phyloP scores from a whole-genome alignment of 2,797 vertebrate species.

The Rhinichthys osculus region DNA sequence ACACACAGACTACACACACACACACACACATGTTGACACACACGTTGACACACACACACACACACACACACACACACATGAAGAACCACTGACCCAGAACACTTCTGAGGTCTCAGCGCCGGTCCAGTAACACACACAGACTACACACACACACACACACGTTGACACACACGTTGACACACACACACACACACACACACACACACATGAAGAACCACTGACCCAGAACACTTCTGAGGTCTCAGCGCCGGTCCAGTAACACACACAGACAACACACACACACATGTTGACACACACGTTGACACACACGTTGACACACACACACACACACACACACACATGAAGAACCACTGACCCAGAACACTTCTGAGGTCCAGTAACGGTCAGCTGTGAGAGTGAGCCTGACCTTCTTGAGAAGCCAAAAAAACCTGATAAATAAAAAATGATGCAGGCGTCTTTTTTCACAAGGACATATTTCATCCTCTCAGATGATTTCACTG shows the following conservation, averaged over 20 bases:
- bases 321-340: background rate
- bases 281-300: too few species aligned
- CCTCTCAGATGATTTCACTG: slow-evolving; percentile 71
- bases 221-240: slow-evolving; percentile 11
- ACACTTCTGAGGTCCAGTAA: background rate
- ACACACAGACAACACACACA: too few species aligned
- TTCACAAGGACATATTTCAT: slow-evolving; percentile 78
- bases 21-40: too few species aligned
- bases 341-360: slow-evolving; percentile 27
- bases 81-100: slow-evolving; percentile 31
- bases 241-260: background rate
- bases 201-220: background rate
- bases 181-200: too few species aligned
- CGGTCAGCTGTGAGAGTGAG: slow-evolving; percentile 55
- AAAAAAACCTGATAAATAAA: slow-evolving; percentile 51
- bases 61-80: background rate
- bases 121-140: too few species aligned
- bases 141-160: too few species aligned
- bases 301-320: too few species aligned
- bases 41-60: too few species aligned
- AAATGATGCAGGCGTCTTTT: slow-evolving; percentile 75
- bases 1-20: too few species aligned
- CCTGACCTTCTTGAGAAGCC: slow-evolving; percentile 71
- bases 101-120: background rate
- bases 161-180: too few species aligned